Percentiles rank a stretch among this genome's conserved stretches.
phyloP scores from a whole-genome alignment of 1,140 invertebrate species.

The Glossosoma conforme region DNA sequence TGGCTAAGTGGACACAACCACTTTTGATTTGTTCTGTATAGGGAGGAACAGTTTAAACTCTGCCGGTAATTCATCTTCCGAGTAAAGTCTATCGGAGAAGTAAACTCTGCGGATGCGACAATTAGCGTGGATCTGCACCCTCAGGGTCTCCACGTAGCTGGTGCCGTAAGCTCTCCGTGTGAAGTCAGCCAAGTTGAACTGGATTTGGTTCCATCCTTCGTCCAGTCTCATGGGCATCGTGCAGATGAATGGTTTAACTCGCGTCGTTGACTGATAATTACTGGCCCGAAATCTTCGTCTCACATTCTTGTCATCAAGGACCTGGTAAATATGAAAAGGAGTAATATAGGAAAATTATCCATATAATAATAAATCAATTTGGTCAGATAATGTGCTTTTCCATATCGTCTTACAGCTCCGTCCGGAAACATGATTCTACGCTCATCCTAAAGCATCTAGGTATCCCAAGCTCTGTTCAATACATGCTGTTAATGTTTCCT shows the following conservation, averaged over 20 bases:
- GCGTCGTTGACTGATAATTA: conserved; percentile 96
- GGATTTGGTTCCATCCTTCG: conserved; percentile 96
- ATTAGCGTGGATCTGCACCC: conserved; percentile 98
- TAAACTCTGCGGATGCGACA: conserved; percentile 97
- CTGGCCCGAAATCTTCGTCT: conserved; percentile 91
- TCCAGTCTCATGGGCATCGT: conserved; percentile 99
- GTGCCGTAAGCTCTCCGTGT: conserved; percentile 97
- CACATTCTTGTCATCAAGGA: conserved; percentile 97
- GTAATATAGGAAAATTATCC: too few species aligned
- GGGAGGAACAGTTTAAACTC: conserved; percentile 98
- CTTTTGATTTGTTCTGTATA: conserved; percentile 76
- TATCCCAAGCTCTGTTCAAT: too few species aligned
- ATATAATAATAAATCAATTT: too few species aligned
- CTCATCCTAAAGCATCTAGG: too few species aligned
- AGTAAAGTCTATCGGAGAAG: conserved; percentile 97
- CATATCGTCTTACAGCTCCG: too few species aligned
- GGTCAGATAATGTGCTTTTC: too few species aligned
- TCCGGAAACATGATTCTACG: too few species aligned
- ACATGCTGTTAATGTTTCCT: too few species aligned
- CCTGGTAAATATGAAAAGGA: conserved; percentile 59
- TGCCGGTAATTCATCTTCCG: conserved; percentile 97
- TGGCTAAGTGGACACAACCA: conserved; percentile 39
- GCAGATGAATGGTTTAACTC: conserved; percentile 98
- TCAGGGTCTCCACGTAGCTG: conserved; percentile 97
- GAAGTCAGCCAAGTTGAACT: conserved; percentile 99